Evolutionary conservation across 2,113 vertebrate species (phyloP), one percentile per base, ranked within the genome.

Genomic region (Carollia perspicillata): DNA sequence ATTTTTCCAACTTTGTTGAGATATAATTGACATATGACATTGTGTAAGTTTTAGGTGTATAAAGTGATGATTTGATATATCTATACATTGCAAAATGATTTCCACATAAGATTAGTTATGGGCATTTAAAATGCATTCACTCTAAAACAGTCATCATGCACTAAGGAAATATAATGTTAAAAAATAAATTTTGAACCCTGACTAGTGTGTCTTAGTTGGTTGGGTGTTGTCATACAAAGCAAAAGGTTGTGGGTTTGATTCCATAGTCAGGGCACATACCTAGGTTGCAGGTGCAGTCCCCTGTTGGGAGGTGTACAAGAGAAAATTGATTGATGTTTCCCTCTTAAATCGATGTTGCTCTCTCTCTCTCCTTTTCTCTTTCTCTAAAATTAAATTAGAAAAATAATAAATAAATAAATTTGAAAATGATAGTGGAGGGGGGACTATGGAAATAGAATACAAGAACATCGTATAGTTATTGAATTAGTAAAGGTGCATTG

Each of bases 121-220:
- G 30, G 20, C 71, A 10, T 26, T 68, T 2, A 87, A 72, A 30
- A 42, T 44, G 28, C 20, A 66, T 44, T 72, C 16, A 65, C 6
- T 51, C 71, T 75, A 74, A 92, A 92, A 87, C 30, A 60, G 63
- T 14, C 58, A 83, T 83, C 83, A 58, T 69, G 33, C 6, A 49
- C n/a, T 69, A 72, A 80, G 14, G 35, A 95, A 85, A 87, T 11
- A 2, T 1, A 84, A 20, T 87, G 8, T 66, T 95, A 83, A 77
- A 93, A 93, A 78, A 65, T 83, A 81, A 71, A 35, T 26, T 96
- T 93, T 96, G 26, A 78, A 55, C 53, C 18, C 53, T 55, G 53
- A 55, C 18, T 55, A 18, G 20, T 55, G 20, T 55, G 53, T 18
- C 20, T 55, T 18, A 55, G 53, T 55, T 55, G 53, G 53, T 55